Evolutionary conservation across 23 tunicate species (phyloP), one percentile per base, ranked within the genome.

Genomic region (Ciona savignyi): DNA sequence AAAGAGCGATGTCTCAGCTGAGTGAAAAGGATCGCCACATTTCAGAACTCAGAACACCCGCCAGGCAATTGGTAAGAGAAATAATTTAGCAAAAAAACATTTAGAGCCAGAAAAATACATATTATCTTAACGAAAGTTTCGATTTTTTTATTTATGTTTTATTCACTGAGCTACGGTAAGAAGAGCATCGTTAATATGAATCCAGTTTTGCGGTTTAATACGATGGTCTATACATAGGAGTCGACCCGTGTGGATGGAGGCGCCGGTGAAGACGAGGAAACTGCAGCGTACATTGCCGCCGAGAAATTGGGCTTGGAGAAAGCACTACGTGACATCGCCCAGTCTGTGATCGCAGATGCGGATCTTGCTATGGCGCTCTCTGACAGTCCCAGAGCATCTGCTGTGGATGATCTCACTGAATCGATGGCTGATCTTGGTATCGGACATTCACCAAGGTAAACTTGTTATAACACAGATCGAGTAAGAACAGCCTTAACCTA

Each of bases 311-410:
- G 73, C 19, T 60, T 94, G 49, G 99, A 94, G 74, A 94, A 94
- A 71, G 88, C 90, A 35, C 70, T 94, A 32, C 64, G 99, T 2
- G 99, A 94, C 60, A 94, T 94, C 34, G 99, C 99, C 21, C 93
- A 94, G 70, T 80, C 95, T 15, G 99, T 94, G 15, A 94, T 94
- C 27, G 99, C 99, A n/a, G 99, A 94, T 70, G 93, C 99, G 51
- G 99, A 94, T 32, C 65, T 94, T 23, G 83, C 99, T 3, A 83
- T 94, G 73, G 95, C 95, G 11, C 73, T 94, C 21, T 78, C 90
- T 29, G 99, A 94, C 76, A 84, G 91, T 72, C 97, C 93, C 0
- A 63, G 85, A 0, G 97, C 82, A 19, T 72, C 84, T 2, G 97
- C 97, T 24, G 84, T 86, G 20, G 86, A 84, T 69, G 99, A 94